A percentile compares a stretch with the other conserved stretches of the same genome.
Evolutionary conservation across 2,113 vertebrate genomes (phyloP).

Genomic region (Bos indicus): DNA sequence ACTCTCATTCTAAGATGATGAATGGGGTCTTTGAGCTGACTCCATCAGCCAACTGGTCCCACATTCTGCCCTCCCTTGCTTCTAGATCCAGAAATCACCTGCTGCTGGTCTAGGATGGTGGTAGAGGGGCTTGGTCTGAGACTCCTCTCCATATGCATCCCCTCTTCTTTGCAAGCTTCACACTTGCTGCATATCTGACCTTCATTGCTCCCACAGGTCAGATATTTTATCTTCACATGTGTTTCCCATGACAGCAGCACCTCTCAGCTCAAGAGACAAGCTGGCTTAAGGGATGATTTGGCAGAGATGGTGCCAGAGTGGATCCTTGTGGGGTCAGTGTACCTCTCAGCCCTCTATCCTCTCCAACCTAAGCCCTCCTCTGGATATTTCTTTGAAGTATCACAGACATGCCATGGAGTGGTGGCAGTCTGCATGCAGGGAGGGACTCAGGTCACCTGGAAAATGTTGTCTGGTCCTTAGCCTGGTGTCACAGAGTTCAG

Average conservation of each 20-base stretch:
- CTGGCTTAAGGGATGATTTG: background rate
- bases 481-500: background rate
- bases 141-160: rapidly evolving
- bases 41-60: background rate
- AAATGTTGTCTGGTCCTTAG: background rate
- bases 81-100: background rate
- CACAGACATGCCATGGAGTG: background rate
- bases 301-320: background rate
- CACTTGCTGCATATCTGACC: background rate
- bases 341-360: background rate
- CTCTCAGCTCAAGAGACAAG: background rate
- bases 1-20: background rate
- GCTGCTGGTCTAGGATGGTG: background rate
- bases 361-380: background rate
- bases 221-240: background rate
- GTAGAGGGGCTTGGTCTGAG: background rate
- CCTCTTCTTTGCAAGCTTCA: background rate
- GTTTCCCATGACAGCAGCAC: background rate
- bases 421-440: background rate
- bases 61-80: background rate
- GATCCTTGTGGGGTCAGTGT: background rate
- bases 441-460: background rate
- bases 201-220: background rate
- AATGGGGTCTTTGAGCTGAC: background rate
- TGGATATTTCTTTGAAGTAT: background rate